Percentiles rank a stretch among this genome's conserved stretches.
Conservation (phyloP, 2,797 vertebrate genomes). For the Falco naumanni region DNA sequence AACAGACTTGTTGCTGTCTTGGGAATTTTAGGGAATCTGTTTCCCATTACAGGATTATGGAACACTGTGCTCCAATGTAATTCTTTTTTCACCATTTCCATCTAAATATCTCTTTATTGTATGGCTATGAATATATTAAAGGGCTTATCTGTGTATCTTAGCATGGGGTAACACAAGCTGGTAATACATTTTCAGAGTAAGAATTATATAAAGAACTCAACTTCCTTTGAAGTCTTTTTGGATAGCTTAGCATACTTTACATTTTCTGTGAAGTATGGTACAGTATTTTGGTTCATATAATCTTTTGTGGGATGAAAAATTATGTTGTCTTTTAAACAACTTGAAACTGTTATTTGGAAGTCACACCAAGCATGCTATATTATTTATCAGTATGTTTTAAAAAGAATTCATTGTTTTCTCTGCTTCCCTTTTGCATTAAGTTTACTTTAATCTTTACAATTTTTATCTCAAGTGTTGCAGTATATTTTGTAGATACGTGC, state of each 20-base stretch:
- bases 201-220: neutral
- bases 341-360: neutral
- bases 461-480: slow-evolving; percentile 39
- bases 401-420: neutral
- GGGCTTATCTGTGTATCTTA: neutral
- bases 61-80: neutral
- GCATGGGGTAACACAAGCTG: neutral
- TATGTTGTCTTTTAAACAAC: neutral
- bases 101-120: neutral
- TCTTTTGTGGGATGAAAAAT: neutral
- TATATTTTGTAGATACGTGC: neutral
- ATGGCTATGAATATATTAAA: neutral
- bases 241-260: neutral
- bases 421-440: neutral
- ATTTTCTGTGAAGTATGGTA: neutral
- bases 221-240: neutral
- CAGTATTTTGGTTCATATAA: neutral
- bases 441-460: neutral
- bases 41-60: neutral
- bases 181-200: neutral
- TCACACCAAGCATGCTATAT: neutral
- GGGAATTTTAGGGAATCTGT: neutral
- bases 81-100: neutral
- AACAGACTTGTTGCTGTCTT: neutral
- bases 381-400: neutral